Evolutionary conservation across 1,140 invertebrate genomes (phyloP).

Genomic region (Pristionchus pacificus): DNA sequence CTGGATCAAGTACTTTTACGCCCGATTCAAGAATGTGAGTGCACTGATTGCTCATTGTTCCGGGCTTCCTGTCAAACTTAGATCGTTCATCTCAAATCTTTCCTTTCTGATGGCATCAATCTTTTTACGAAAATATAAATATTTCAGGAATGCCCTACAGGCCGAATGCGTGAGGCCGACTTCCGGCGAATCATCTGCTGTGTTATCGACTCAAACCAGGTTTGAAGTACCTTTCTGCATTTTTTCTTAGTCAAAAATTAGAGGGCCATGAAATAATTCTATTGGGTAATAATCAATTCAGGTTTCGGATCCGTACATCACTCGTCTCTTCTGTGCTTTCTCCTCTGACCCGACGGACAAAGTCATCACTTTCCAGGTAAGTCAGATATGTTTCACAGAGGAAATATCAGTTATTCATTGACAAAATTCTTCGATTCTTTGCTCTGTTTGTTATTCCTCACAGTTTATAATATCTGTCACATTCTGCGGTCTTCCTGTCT

Average conservation of each 20-base stretch:
- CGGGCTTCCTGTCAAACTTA: slow-evolving; percentile 4
- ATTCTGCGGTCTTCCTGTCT: too few species aligned
- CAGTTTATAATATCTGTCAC: too few species aligned
- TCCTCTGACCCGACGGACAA: slow-evolving; percentile 32
- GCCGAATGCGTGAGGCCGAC: slow-evolving; percentile 48
- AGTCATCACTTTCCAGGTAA: slow-evolving; percentile 52
- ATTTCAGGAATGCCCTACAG: slow-evolving; percentile 51
- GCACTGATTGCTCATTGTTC: too few species aligned
- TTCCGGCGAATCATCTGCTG: slow-evolving; percentile 27
- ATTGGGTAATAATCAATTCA: slow-evolving; percentile 41
- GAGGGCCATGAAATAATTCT: slow-evolving; percentile 7
- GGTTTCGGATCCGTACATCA: slow-evolving; percentile 43
- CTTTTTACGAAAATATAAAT: not conserved
- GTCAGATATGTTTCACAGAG: slow-evolving; percentile 12
- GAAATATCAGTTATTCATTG: not conserved
- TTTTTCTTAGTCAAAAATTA: slow-evolving; percentile 44
- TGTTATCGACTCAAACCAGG: slow-evolving; percentile 20
- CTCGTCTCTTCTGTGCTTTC: slow-evolving; percentile 49
- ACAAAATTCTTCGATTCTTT: too few species aligned
- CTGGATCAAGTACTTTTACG: slow-evolving; percentile 54
- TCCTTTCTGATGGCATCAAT: not conserved
- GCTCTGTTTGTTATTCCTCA: too few species aligned
- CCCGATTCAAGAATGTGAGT: slow-evolving; percentile 49
- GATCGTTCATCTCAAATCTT: slow-evolving; percentile 1
- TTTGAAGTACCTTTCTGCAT: too few species aligned